phyloP scores from a whole-genome alignment of 2,113 vertebrate genomes.

The Centropus unirufus region DNA sequence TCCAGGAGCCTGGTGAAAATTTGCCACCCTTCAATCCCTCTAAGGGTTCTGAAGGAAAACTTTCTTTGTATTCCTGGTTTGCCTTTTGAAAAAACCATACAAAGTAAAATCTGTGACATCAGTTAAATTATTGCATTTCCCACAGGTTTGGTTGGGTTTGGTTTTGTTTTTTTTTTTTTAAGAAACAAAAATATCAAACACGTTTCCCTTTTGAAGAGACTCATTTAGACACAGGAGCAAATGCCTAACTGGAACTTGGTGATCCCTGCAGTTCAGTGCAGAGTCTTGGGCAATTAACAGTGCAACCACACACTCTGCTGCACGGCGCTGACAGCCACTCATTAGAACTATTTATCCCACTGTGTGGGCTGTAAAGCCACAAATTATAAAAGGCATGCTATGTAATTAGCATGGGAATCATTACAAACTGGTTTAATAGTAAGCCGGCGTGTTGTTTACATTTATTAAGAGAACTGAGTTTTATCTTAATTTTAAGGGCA shows the following conservation, averaged over 20 bases:
- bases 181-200: background rate
- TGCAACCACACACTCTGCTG: conserved; percentile 23
- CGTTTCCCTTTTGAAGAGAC: background rate
- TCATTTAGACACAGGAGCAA: background rate
- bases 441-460: background rate
- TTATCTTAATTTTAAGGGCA: conserved; percentile 40
- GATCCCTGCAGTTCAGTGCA: background rate
- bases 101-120: background rate
- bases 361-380: conserved; percentile 57
- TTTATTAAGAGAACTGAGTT: conserved; percentile 20
- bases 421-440: conserved; percentile 5
- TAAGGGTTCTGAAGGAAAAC: background rate
- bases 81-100: background rate
- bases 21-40: background rate
- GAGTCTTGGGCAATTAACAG: conserved; percentile 6
- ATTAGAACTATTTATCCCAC: conserved; percentile 47
- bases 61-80: background rate
- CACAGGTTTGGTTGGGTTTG: too few relatives aligned
- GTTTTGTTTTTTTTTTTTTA: too few relatives aligned
- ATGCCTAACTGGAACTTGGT: background rate
- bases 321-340: conserved; percentile 23
- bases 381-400: background rate
- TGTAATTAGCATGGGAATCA: conserved; percentile 49
- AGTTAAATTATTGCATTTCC: background rate
- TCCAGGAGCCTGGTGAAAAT: background rate